Evolutionary conservation across 2,888 invertebrate genomes (phyloP).

Genomic region (Polydrusus tereticollis): DNA sequence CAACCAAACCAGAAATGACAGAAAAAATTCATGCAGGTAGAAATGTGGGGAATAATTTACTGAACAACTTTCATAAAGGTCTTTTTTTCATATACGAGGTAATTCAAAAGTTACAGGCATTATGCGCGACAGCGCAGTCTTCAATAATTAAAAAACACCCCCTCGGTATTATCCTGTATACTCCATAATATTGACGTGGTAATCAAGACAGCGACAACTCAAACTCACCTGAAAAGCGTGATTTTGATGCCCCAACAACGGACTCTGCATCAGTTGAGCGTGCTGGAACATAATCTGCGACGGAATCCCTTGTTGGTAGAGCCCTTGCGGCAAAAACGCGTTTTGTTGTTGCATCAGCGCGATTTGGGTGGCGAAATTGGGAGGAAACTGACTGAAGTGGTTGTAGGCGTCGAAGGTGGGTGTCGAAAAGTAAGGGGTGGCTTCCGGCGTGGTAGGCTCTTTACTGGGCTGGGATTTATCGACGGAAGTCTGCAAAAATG

Average conservation of each 20-base stretch:
- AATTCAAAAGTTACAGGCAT: too few relatives aligned
- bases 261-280: slow-evolving; percentile 63
- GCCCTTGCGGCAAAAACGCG: slow-evolving; percentile 63
- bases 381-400: slow-evolving; percentile 65
- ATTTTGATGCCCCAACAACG: slow-evolving; percentile 60
- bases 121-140: too few relatives aligned
- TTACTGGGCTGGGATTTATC: slow-evolving; percentile 37
- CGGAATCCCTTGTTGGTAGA: slow-evolving; percentile 63
- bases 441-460: slow-evolving; percentile 41
- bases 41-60: too few relatives aligned
- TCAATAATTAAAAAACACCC: too few relatives aligned
- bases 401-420: slow-evolving; percentile 65
- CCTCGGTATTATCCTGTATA: too few relatives aligned
- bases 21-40: too few relatives aligned
- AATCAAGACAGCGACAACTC: too few relatives aligned
- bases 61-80: too few relatives aligned
- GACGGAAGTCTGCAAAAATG: not conserved
- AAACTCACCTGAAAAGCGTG: slow-evolving; percentile 42
- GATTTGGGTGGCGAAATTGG: slow-evolving; percentile 65
- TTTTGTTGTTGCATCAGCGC: slow-evolving; percentile 66
- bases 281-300: slow-evolving; percentile 67
- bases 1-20: too few relatives aligned
- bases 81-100: too few relatives aligned
- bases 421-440: slow-evolving; percentile 56
- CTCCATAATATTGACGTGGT: too few relatives aligned